Base-by-base conservation (phyloP, 2,888 invertebrate genomes). In the Tiphia femorata region DNA sequence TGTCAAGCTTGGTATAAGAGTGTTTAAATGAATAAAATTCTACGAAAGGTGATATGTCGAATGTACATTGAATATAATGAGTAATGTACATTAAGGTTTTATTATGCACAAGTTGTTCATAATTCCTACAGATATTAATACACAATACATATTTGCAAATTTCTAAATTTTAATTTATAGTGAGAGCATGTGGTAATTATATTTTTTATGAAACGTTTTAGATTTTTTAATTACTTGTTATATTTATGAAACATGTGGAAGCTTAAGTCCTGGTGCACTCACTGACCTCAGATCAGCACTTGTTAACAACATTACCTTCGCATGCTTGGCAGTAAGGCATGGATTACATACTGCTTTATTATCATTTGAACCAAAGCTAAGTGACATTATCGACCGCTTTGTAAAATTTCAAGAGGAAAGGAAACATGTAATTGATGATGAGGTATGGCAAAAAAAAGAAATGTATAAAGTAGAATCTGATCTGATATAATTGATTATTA, bases 301-400 rank as follows among this genome's bases (percentile, higher is more conserved):
- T 2, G 98, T 99, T 2, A 98, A 99, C 81, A 99, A 99, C 78
- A 91, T 94, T 56, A 98, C 97, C 0, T 95, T 99, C 76, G 98
- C 96, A 0, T 92, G 94, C 19, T 87, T 97, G 47, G 89, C 94
- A 3, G 95, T 97, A 10, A 91, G 94, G 65, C 88, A 93, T 83
- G 90, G 92, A 10, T 88, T 98, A 59, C 95, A 98, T 78, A 92
- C 93, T 73, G 91, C 86, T 80, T 84, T 92, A 53, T 75, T 89
- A 43, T 82, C 85, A 27, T 85, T 86, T 56, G 88, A 88, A 53
- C 84, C 85, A 0, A 68, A 78, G 33, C 73, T 90, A 1, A 84
- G 84, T 17, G 85, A 87, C n/a, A 74, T 85, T 1, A 87, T 92
- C 10, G 87, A 85, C 71, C 85, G 78, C 30, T 93, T 92, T 77